These are phyloP conservation scores for Pantherophis vulpinus DNA, from an alignment of 2,797 vertebrate genomes.

Conservation along the genomic window DNA sequence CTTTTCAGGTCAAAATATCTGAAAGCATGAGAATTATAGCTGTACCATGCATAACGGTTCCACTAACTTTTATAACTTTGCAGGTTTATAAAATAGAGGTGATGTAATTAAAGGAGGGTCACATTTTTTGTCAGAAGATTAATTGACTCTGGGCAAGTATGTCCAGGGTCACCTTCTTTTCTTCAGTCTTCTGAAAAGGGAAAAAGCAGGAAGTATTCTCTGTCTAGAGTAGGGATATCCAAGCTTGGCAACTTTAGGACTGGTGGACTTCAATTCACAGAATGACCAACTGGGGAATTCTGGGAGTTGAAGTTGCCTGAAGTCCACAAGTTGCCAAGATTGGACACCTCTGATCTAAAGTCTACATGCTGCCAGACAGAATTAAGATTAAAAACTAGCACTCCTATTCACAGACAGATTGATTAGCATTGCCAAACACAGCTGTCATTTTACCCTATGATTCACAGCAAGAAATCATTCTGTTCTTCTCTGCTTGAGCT, in stretches of 20 bases:
- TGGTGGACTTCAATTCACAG: not conserved
- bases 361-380: not conserved
- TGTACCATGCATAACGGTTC: not conserved
- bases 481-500: constrained; percentile 23
- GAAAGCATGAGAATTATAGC: not conserved
- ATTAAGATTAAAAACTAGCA: not conserved
- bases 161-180: not conserved
- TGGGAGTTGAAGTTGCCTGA: not conserved
- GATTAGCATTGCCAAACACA: not conserved
- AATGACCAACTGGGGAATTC: not conserved
- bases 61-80: not conserved
- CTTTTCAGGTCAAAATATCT: not conserved
- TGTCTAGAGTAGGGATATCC: not conserved
- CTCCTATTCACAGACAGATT: not conserved
- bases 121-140: not conserved
- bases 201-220: not conserved
- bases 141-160: not conserved
- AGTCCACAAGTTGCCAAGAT: not conserved
- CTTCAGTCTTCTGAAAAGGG: not conserved
- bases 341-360: not conserved
- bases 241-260: not conserved
- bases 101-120: not conserved
- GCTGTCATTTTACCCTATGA: constrained; percentile 4
- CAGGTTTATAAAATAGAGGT: not conserved
- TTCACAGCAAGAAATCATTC: constrained; percentile 26